Conservation (phyloP, 2,113 vertebrate genomes). For the Clarias gariepinus region DNA sequence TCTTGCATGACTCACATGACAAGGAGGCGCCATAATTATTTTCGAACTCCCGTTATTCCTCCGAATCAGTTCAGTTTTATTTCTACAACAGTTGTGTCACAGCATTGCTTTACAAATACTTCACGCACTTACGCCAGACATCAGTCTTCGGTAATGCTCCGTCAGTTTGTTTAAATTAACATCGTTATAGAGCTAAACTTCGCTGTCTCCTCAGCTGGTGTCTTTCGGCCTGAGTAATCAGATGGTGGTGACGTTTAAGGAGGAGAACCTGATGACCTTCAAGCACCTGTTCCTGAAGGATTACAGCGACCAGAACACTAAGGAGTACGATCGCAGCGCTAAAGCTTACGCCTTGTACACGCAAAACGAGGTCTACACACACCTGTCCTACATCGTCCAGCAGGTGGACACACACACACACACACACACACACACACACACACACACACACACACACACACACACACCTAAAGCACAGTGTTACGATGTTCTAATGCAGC, state of each 20-base stretch:
- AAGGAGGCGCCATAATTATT: too few relatives aligned
- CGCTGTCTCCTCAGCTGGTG: slow-evolving; percentile 77
- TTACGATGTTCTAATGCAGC: background rate
- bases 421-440: background rate
- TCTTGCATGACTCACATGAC: too few relatives aligned
- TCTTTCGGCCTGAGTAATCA: slow-evolving; percentile 94
- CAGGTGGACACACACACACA: slow-evolving; percentile 68
- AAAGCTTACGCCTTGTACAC: slow-evolving; percentile 84
- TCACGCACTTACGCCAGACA: background rate
- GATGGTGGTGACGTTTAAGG: slow-evolving; percentile 96
- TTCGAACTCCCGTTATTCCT: too few relatives aligned
- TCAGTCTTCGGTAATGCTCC: background rate
- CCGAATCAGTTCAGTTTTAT: too few relatives aligned
- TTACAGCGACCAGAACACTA: slow-evolving; percentile 59
- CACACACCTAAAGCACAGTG: background rate
- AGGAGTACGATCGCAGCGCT: slow-evolving; percentile 59
- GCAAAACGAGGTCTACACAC: slow-evolving; percentile 82
- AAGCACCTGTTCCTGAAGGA: slow-evolving; percentile 91
- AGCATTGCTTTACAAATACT: too few relatives aligned
- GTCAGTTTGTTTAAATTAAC: background rate
- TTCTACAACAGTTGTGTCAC: too few relatives aligned
- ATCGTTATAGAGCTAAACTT: background rate
- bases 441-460: background rate
- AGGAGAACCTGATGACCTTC: slow-evolving; percentile 89
- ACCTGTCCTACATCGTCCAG: slow-evolving; percentile 82